Evolutionary conservation across 2,797 vertebrate species (phyloP).

Genomic region (Premnoplex brunnescens): DNA sequence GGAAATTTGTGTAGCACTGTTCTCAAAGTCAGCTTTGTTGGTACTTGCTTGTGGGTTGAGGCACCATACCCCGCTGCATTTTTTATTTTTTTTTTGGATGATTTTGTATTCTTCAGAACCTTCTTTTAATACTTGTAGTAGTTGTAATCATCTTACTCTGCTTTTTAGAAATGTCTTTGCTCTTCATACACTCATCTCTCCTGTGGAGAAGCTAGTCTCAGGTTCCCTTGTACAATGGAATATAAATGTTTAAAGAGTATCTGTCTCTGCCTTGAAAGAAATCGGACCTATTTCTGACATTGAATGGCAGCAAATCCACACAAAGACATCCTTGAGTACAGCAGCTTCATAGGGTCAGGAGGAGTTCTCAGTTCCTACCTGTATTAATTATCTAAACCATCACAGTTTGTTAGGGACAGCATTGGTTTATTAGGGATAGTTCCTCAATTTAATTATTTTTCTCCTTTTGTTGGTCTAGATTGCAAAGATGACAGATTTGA

Average conservation of each 20-base stretch:
- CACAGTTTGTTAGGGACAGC: not conserved
- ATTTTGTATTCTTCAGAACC: not conserved
- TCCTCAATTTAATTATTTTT: not conserved
- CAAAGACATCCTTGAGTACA: not conserved
- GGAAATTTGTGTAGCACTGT: not conserved
- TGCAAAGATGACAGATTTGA: not conserved
- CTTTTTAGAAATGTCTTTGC: not conserved
- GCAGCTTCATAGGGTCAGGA: not conserved
- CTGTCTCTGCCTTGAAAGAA: not conserved
- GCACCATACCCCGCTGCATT: not conserved
- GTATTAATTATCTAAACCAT: not conserved
- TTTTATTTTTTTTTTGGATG: no score
- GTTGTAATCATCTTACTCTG: not conserved
- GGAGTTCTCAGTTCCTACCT: not conserved
- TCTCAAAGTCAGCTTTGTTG: not conserved
- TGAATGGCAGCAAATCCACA: not conserved
- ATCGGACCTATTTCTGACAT: not conserved
- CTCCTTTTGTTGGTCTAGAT: not conserved
- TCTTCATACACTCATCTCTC: not conserved
- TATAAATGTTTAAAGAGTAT: conserved; percentile 36
- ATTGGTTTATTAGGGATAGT: not conserved
- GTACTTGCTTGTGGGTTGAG: not conserved
- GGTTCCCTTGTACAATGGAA: not conserved
- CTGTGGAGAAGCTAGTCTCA: not conserved
- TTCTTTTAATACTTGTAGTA: not conserved